These are phyloP conservation scores for Masticophis lateralis DNA, from an alignment of 2,797 vertebrate species.

Conservation along the genomic window DNA sequence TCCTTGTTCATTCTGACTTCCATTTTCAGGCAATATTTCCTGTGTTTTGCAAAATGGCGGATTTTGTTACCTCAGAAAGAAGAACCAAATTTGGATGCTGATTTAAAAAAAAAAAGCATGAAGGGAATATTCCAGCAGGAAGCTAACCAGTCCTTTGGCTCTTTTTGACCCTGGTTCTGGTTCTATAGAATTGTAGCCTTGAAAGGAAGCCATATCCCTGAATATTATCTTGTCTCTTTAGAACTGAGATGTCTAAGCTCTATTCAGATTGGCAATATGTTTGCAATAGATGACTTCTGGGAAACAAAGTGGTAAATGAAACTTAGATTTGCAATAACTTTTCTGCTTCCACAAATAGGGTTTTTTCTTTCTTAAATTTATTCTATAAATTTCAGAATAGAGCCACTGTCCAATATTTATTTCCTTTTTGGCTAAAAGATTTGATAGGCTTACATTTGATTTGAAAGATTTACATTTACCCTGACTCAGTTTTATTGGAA, in stretches of 20 bases:
- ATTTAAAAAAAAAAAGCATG: neutral
- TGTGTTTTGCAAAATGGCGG: neutral
- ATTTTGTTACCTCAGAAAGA: neutral
- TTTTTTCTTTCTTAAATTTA: constrained; percentile 40
- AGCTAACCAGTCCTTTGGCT: neutral
- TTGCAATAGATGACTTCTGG: constrained; percentile 27
- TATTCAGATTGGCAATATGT: constrained; percentile 5
- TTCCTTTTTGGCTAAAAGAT: constrained; percentile 35
- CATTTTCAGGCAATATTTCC: neutral
- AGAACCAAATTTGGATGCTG: neutral
- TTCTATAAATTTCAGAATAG: constrained; percentile 9
- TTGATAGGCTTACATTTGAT: neutral
- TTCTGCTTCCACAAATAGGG: constrained; percentile 1
- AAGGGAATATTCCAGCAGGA: neutral
- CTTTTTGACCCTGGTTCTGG: neutral
- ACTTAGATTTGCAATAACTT: constrained; percentile 21
- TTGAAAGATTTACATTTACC: constrained; percentile 21
- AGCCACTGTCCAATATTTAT: constrained; percentile 34
- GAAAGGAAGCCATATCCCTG: neutral
- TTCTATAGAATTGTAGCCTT: neutral
- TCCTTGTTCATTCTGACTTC: neutral
- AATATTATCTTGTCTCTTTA: constrained; percentile 16
- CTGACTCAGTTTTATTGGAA: constrained; percentile 56
- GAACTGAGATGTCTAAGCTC: constrained; percentile 31
- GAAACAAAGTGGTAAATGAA: constrained; percentile 37